These are phyloP conservation scores for Gymnobelideus leadbeateri DNA, from an alignment of 2,113 vertebrate genomes.

Conservation along the genomic window DNA sequence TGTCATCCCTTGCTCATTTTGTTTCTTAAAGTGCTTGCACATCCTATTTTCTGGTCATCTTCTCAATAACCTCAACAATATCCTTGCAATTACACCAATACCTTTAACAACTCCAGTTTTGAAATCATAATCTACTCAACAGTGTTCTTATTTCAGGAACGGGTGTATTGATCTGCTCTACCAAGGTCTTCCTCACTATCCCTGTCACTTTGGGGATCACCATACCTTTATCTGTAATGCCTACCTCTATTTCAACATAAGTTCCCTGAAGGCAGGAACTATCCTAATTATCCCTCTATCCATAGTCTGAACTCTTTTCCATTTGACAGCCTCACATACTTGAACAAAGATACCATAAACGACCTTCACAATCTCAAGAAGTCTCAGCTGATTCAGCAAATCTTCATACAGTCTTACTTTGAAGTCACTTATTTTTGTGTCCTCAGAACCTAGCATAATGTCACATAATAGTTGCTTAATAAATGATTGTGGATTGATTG, in stretches of 20 bases:
- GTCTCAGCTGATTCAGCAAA: too few relatives aligned
- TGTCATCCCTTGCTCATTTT: neutral
- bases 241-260: neutral
- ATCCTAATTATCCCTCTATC: neutral
- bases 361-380: too few relatives aligned
- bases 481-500: too few relatives aligned
- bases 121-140: neutral
- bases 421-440: too few relatives aligned
- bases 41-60: neutral
- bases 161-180: neutral
- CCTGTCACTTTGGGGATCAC: neutral
- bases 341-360: too few relatives aligned
- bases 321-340: neutral
- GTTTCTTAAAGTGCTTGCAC: neutral
- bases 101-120: neutral
- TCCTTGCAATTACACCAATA: neutral
- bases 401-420: too few relatives aligned
- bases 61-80: neutral
- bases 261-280: neutral
- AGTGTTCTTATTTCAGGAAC: neutral
- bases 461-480: too few relatives aligned
- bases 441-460: too few relatives aligned
- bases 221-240: neutral
- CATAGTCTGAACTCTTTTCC: neutral
- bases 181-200: neutral